A percentile compares a stretch with the other conserved stretches of the same genome.
Evolutionary conservation across 2,113 vertebrate species (phyloP).

Genomic region (Synchiropus splendidus): DNA sequence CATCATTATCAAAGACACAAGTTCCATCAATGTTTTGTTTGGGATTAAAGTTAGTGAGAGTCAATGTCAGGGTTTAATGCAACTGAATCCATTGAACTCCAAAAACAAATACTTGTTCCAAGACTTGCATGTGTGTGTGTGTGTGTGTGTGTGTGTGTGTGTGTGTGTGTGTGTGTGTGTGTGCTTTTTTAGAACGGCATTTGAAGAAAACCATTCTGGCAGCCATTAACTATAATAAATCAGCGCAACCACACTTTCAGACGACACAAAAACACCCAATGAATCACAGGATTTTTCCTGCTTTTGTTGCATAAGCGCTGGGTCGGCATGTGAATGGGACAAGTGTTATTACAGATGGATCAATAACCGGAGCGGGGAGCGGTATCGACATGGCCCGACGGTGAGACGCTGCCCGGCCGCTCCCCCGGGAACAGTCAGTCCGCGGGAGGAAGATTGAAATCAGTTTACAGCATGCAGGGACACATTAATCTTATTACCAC

Average conservation of each 20-base stretch:
- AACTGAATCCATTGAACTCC: too few relatives aligned
- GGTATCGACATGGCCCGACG: conserved; percentile 17
- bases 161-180: too few relatives aligned
- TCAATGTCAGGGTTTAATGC: too few relatives aligned
- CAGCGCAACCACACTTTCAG: conserved; percentile 5
- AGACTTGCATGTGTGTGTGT: too few relatives aligned
- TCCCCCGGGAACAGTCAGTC: conserved; percentile 27
- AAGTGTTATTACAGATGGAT: conserved; percentile 30
- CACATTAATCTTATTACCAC: conserved; percentile 48
- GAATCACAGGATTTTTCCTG: conserved; percentile 14
- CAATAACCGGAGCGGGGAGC: conserved; percentile 25
- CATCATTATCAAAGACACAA: too few relatives aligned
- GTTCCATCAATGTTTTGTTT: too few relatives aligned
- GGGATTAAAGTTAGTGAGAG: too few relatives aligned
- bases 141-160: too few relatives aligned
- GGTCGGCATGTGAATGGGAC: conserved; percentile 8
- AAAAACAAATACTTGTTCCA: too few relatives aligned
- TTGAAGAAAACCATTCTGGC: too few relatives aligned
- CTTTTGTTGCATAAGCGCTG: conserved; percentile 1
- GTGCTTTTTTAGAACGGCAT: too few relatives aligned
- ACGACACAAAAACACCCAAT: conserved; percentile 17
- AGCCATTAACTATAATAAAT: conserved; percentile 18
- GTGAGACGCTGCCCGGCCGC: conserved; percentile 4
- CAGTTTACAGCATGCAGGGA: conserved; percentile 41
- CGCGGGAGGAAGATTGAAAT: conserved; percentile 32